These are phyloP conservation scores for Scaptomyza graminum DNA, from an alignment of 1,140 invertebrate genomes.

Conservation along the genomic window DNA sequence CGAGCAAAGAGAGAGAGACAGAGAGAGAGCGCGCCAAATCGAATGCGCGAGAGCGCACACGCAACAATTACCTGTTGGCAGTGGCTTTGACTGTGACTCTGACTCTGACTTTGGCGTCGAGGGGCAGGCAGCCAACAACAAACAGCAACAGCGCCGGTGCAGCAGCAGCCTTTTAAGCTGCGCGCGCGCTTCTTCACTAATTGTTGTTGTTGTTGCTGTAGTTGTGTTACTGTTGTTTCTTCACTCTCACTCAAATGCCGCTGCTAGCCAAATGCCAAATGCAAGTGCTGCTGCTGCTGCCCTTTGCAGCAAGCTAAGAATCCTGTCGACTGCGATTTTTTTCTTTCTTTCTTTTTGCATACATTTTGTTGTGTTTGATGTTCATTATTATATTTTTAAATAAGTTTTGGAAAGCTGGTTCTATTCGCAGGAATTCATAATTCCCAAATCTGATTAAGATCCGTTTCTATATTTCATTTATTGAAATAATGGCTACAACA, in stretches of 20 bases:
- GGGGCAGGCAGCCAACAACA: slow-evolving; percentile 43
- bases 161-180: slow-evolving; percentile 24
- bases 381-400: too few species aligned
- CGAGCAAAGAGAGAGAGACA: slow-evolving; percentile 16
- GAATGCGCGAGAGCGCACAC: background rate
- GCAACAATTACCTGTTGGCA: slow-evolving; percentile 57
- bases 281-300: slow-evolving; percentile 62
- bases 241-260: slow-evolving; percentile 83
- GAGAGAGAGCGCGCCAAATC: slow-evolving; percentile 3
- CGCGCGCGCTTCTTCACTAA: slow-evolving; percentile 29
- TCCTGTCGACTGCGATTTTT: slow-evolving; percentile 28
- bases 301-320: slow-evolving; percentile 38
- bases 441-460: too few species aligned
- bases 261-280: slow-evolving; percentile 70
- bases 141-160: slow-evolving; percentile 11
- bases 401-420: too few species aligned
- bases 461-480: background rate
- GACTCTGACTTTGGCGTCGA: slow-evolving; percentile 68
- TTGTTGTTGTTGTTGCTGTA: slow-evolving; percentile 38
- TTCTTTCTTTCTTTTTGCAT: background rate
- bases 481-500: too few species aligned
- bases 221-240: slow-evolving; percentile 53
- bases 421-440: too few species aligned
- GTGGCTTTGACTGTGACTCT: slow-evolving; percentile 79
- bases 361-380: background rate